Evolutionary conservation across 2,113 vertebrate species (phyloP), one percentile per base, ranked within the genome.

Genomic region (Pyrgilauda ruficollis): DNA sequence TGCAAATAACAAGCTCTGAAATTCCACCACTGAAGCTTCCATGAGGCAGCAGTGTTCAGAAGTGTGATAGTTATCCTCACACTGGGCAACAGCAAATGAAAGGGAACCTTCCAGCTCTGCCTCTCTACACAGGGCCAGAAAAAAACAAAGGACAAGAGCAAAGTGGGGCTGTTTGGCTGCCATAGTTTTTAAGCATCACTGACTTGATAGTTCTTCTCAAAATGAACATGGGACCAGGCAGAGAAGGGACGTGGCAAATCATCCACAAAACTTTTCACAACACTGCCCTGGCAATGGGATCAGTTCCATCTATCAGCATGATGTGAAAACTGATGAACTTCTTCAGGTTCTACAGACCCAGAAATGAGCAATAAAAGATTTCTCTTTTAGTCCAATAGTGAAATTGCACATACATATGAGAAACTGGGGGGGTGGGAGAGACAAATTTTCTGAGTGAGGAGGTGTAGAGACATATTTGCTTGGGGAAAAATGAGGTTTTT

Each of bases 341-440:
- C 28, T 55, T 52, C 18, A n/a, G 56, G 70, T 46, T 47, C 47
- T 12, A 1, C 0, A 0, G 24, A 35, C 16, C 19, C 35, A n/a
- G 50, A 58, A 35, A 20, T 22, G 20, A 74, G 20, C 30, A 67
- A 66, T 28, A 43, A 28, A 66, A 41, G 12, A n/a, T 50, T 59
- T 59, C 3, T 66, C 17, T n/a, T 72, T 69, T n/a, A 31, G 37
- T 59, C 27, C 62, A 59, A 0, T 5, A 69, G 10, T 13, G 26
- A 46, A 70, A 49, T 49, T 28, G 28, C 15, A 66, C 6, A 7
- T 9, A 35, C 3, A 7, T 14, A 10, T 14, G 33, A 2, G 1
- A 28, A 64, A 62, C 1, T 22, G 17, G 5, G 10, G 10, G 4
- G 7, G 2, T 19, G 8, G 9, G 24, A 46, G 27, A 49, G 14